Base-by-base conservation (phyloP, 2,113 vertebrate genomes). In the Nanger granti region DNA sequence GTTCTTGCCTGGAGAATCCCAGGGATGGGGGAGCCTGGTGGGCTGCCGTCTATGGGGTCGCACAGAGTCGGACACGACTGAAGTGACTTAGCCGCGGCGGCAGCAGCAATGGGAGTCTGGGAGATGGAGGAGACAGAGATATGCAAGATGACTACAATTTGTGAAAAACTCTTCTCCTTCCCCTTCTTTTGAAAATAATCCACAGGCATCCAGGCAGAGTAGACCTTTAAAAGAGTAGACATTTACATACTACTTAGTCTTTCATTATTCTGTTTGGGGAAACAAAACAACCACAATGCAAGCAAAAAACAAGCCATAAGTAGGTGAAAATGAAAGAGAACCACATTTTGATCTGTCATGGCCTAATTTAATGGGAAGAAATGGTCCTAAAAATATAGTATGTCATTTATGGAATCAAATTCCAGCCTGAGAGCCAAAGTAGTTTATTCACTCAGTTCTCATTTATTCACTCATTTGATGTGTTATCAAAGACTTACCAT, bases 181-280 rank as follows among this genome's bases (percentile, higher is more conserved):
- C 37, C 11, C 87, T 93, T 52, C 49, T 64, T 89, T 97, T 91
- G 59, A 97, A 98, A 97, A 92, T 52, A 82, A 95, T 59, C 44
- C 7, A 47, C 18, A 83, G 37, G 6, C 24, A 69, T 8, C 37
- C 52, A 85, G 90, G 91, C 73, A 92, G 94, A 95, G 49, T 24
- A 84, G 66, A 62, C 7, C 60, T 95, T 96, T 73, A 89, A 87
- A 89, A 91, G 52, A 62, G 60, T 14, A 31, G 60, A 64, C 62
- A 29, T 64, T 64, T 64, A 34, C 89, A 55, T 5, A 13, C 34
- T 79, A 11, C 29, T 79, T 89, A 80, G 34, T 7, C 10, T 96
- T 94, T 73, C 28, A 47, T 60, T 96, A 73, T 37, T 89, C 24
- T 49, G 7, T 89, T 84, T 84, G n/a, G 79, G 54, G 82, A 94